A percentile compares a stretch with the other conserved stretches of the same genome.
Conservation (phyloP, 2,888 invertebrate genomes). For the Pandemis corylana region DNA sequence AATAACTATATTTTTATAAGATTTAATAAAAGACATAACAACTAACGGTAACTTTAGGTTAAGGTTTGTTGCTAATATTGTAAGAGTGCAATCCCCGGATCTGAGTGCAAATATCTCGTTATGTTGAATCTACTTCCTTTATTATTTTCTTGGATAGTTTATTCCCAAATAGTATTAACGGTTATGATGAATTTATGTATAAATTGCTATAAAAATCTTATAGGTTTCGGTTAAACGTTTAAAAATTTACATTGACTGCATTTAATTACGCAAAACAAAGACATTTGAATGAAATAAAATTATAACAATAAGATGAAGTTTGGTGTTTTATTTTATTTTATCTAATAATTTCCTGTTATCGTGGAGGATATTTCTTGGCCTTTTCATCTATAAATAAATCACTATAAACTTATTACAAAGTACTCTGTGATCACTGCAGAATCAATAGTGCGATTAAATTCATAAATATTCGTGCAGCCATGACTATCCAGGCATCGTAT, state of each 20-base stretch:
- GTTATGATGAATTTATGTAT: conserved; percentile 1
- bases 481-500: too few species aligned
- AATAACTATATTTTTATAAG: conserved; percentile 42
- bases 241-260: conserved; percentile 36
- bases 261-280: conserved; percentile 42
- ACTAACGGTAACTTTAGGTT: conserved; percentile 52
- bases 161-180: conserved; percentile 24
- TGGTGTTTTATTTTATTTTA: conserved; percentile 18
- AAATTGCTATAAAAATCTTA: neutral
- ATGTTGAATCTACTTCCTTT: conserved; percentile 2
- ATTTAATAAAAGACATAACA: conserved; percentile 69
- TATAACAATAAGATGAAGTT: conserved; percentile 19
- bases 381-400: too few species aligned
- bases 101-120: conserved; percentile 13
- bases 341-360: neutral
- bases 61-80: conserved; percentile 43
- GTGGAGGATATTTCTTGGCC: too few species aligned
- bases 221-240: conserved; percentile 19
- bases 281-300: conserved; percentile 39
- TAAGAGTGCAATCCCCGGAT: conserved; percentile 7
- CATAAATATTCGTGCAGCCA: too few species aligned
- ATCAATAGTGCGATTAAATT: too few species aligned
- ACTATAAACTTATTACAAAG: too few species aligned
- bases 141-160: conserved; percentile 29
- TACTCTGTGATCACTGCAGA: too few species aligned